Evolutionary conservation across 2,888 invertebrate genomes (phyloP).

Genomic region (Caenorhabditis uteleia): DNA sequence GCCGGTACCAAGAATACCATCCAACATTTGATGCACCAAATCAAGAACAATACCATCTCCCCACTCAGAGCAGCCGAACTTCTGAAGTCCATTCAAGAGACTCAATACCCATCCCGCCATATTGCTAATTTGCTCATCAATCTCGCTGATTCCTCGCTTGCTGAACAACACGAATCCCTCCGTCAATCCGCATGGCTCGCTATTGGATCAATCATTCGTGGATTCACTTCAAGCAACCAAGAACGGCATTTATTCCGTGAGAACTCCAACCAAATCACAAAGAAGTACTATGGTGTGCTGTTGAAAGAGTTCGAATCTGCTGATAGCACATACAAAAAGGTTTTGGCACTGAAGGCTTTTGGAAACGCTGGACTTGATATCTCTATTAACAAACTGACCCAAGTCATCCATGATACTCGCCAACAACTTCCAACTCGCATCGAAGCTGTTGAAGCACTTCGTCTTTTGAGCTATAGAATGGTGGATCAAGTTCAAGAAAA

Average conservation of each 20-base stretch:
- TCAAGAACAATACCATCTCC: constrained; percentile 34
- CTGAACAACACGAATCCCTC: constrained; percentile 27
- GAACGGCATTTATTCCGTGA: constrained; percentile 36
- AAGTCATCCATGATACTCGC: constrained; percentile 53
- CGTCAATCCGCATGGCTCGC: constrained; percentile 53
- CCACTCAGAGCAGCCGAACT: constrained; percentile 38
- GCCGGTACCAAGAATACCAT: constrained; percentile 57
- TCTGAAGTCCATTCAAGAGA: constrained; percentile 46
- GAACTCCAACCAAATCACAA: constrained; percentile 41
- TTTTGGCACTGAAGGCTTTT: constrained; percentile 62
- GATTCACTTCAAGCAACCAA: constrained; percentile 34
- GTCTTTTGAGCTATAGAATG: constrained; percentile 41
- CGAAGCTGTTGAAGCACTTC: constrained; percentile 63
- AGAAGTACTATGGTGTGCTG: constrained; percentile 45
- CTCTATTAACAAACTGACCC: constrained; percentile 54
- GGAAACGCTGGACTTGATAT: constrained; percentile 64
- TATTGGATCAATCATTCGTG: constrained; percentile 48
- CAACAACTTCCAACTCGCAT: constrained; percentile 50
- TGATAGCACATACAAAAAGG: constrained; percentile 52
- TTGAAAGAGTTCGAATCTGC: constrained; percentile 38
- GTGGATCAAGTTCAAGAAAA: constrained; percentile 42
- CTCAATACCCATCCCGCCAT: constrained; percentile 44
- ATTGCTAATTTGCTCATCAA: constrained; percentile 55
- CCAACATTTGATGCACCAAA: constrained; percentile 45
- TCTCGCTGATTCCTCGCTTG: constrained; percentile 33